A percentile compares a stretch with the other conserved stretches of the same genome.
These are phyloP conservation scores for Notospermus geniculatus DNA, from an alignment of 1,140 invertebrate genomes.

Conservation along the genomic window DNA sequence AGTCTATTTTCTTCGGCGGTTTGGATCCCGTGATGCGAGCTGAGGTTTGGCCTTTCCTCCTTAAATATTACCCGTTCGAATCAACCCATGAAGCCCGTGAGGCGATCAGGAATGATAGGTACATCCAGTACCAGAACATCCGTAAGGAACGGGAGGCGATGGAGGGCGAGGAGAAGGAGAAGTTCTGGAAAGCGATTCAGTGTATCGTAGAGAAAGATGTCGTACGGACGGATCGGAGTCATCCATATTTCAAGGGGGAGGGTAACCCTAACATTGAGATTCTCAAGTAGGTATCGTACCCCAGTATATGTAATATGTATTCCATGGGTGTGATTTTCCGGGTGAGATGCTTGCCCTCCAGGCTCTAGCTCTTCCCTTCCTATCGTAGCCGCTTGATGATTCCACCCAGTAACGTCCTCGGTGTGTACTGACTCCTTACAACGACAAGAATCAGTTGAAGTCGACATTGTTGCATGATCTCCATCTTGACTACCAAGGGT, in stretches of 20 bases:
- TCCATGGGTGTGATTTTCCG: too few relatives aligned
- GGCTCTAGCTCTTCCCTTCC: too few relatives aligned
- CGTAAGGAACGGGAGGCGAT: slow-evolving; percentile 64
- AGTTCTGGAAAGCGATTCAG: slow-evolving; percentile 82
- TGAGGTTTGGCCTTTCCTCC: slow-evolving; percentile 89
- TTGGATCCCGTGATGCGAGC: slow-evolving; percentile 78
- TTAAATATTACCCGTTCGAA: slow-evolving; percentile 87
- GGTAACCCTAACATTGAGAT: slow-evolving; percentile 87
- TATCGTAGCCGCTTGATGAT: too few relatives aligned
- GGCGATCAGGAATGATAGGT: slow-evolving; percentile 77
- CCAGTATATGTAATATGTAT: too few relatives aligned
- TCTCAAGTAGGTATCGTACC: slow-evolving; percentile 80
- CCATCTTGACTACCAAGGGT: too few relatives aligned
- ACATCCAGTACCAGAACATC: slow-evolving; percentile 64
- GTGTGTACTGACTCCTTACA: too few relatives aligned
- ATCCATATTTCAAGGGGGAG: slow-evolving; percentile 88
- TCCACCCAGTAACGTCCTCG: too few relatives aligned
- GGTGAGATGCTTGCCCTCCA: too few relatives aligned
- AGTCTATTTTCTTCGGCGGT: slow-evolving; percentile 87
- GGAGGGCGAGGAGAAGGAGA: slow-evolving; percentile 73
- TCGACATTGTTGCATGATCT: too few relatives aligned
- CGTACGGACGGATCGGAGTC: slow-evolving; percentile 81
- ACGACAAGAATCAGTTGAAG: too few relatives aligned
- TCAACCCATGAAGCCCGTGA: slow-evolving; percentile 86
- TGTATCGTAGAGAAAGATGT: slow-evolving; percentile 93